Conservation (phyloP, 2,797 vertebrate species). For the Macropodus opercularis region DNA sequence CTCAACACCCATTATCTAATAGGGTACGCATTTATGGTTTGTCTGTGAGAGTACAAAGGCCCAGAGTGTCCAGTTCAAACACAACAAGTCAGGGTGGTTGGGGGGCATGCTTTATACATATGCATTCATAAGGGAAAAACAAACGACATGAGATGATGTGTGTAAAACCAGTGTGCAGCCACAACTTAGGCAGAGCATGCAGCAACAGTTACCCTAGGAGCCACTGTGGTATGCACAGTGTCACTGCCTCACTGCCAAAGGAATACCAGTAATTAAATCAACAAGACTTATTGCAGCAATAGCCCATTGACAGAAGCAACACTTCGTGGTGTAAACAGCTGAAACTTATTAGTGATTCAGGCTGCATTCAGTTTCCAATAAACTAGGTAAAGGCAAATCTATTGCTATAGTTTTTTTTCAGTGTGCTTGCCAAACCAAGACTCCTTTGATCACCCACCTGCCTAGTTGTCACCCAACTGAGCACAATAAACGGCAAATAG, state of each 20-base stretch:
- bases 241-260: slow-evolving; percentile 2
- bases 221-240: neutral
- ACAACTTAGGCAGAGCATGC: neutral
- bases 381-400: neutral
- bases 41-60: neutral
- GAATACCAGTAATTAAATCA: slow-evolving; percentile 21
- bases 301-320: neutral
- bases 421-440: too few species aligned
- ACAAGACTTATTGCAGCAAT: slow-evolving; percentile 7
- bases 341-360: slow-evolving; percentile 5
- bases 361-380: neutral
- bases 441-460: neutral
- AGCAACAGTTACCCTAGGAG: slow-evolving; percentile 1
- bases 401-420: neutral
- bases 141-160: neutral
- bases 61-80: neutral
- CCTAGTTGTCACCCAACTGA: neutral
- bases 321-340: slow-evolving; percentile 5
- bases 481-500: neutral
- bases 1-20: slow-evolving; percentile 25
- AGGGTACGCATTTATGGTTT: slow-evolving; percentile 6
- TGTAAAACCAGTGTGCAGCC: neutral
- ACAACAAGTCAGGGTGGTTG: neutral
- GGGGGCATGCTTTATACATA: neutral
- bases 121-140: neutral